Evolutionary conservation across 2,888 invertebrate species (phyloP).

Genomic region (Synanthedon vespiformis): DNA sequence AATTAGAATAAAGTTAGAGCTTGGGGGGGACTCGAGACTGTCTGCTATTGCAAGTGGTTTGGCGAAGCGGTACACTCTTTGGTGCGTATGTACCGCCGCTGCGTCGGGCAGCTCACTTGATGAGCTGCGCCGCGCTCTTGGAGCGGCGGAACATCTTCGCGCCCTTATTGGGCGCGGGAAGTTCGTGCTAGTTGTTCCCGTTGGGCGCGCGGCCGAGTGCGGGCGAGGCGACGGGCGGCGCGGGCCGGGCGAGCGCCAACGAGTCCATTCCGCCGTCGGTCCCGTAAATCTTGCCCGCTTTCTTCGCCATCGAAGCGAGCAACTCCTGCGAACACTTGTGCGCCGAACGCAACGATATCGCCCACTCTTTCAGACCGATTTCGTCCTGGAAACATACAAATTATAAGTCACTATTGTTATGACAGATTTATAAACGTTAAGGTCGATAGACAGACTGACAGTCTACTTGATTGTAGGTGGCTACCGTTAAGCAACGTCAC

Average conservation of each 20-base stretch:
- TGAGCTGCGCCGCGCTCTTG: slow-evolving; percentile 68
- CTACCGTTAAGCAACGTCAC: too few relatives aligned
- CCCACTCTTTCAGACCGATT: slow-evolving; percentile 99
- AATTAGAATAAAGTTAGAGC: background rate
- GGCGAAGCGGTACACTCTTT: background rate
- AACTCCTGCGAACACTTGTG: slow-evolving; percentile 97
- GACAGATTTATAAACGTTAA: too few relatives aligned
- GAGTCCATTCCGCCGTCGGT: slow-evolving; percentile 70
- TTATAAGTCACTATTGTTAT: too few relatives aligned
- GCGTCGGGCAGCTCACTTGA: slow-evolving; percentile 38
- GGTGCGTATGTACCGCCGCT: slow-evolving; percentile 2
- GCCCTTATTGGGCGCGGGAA: slow-evolving; percentile 59
- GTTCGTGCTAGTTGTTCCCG: slow-evolving; percentile 66
- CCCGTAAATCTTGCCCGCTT: slow-evolving; percentile 99
- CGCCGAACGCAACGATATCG: slow-evolving; percentile 92
- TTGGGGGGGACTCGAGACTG: background rate
- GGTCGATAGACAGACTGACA: too few relatives aligned
- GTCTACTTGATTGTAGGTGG: too few relatives aligned
- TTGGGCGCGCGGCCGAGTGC: slow-evolving; percentile 43
- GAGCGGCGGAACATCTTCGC: slow-evolving; percentile 71
- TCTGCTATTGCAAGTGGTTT: background rate
- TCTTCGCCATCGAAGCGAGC: slow-evolving; percentile 96
- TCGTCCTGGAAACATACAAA: slow-evolving; percentile 78
- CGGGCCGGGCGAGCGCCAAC: slow-evolving; percentile 26
- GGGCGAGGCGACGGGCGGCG: slow-evolving; percentile 29